Conservation (phyloP, 1,140 invertebrate genomes). For the Bombus terrestris region DNA sequence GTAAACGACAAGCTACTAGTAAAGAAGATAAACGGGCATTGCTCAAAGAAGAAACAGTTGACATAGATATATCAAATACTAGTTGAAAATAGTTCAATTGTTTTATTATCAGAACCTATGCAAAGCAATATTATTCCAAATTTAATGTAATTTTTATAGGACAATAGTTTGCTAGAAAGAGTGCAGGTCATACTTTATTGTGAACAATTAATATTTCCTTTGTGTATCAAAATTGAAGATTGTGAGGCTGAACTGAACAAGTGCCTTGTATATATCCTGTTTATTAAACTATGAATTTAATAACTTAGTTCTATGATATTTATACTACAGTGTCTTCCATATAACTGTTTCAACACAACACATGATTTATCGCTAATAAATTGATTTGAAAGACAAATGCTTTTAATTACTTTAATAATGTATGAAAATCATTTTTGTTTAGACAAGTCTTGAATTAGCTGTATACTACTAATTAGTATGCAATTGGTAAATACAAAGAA, state of each 20-base stretch:
- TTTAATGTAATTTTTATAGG: background rate
- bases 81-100: slow-evolving; percentile 70
- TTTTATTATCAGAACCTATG: background rate
- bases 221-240: slow-evolving; percentile 25
- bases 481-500: background rate
- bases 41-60: slow-evolving; percentile 83
- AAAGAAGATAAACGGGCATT: slow-evolving; percentile 84
- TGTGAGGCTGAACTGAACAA: slow-evolving; percentile 12
- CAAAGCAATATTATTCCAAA: slow-evolving; percentile 25
- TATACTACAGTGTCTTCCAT: slow-evolving; percentile 29
- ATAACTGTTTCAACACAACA: slow-evolving; percentile 9
- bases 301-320: slow-evolving; percentile 14
- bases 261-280: slow-evolving; percentile 50
- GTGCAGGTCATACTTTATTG: background rate
- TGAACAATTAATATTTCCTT: slow-evolving; percentile 6
- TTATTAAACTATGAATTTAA: slow-evolving; percentile 36
- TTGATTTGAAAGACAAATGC: background rate
- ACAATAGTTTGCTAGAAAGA: background rate
- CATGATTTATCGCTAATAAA: slow-evolving; percentile 12
- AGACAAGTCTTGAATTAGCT: background rate
- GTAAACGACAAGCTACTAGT: slow-evolving; percentile 78
- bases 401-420: background rate
- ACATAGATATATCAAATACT: slow-evolving; percentile 80
- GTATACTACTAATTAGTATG: background rate
- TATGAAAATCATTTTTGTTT: background rate